Evolutionary conservation across 2,888 invertebrate species (phyloP), one percentile per base, ranked within the genome.

Genomic region (Pycnomerus fuliginosus): DNA sequence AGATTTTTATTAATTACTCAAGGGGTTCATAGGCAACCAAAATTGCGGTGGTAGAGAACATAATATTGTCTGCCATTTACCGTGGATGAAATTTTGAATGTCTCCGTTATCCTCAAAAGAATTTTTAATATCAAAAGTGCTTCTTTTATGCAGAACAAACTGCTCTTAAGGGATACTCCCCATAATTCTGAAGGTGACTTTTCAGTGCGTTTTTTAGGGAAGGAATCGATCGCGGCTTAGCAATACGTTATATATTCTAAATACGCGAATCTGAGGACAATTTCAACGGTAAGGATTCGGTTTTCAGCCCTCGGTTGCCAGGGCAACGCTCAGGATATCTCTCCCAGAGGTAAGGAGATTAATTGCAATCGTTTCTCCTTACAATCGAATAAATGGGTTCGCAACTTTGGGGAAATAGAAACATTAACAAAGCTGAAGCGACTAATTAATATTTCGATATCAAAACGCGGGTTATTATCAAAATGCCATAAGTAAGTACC

Each of bases 261-360:
- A 61, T 55, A 55, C 53, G 57, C 53, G 53, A 46, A 35, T 47
- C 50, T 49, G 54, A 56, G 56, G 59, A 59, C 58, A 57, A 58
- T 58, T 53, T 48, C 52, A 52, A 52, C 55, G 57, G 57, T 58
- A 28, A 46, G 29, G 47, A n/a, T 47, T 47, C 47, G 47, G 47
- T 59, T 55, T 58, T 53, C 56, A 55, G 55, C 57, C 57, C 64
- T 61, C 58, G 54, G 62, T 68, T 63, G 58, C 61, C 64, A 48
- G 50, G 65, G 61, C 55, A 65, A 66, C 65, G 64, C 44, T 38
- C 24, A 14, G 49, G 68, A 69, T 70, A 70, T 69, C 66, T 69
- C 64, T 69, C 69, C 69, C 69, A 67, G 65, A 70, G 69, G 70
- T 70, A 70, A 70, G 68, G 68, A 70, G 70, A 71, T 71, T 71